phyloP scores from a whole-genome alignment of 2,113 vertebrate genomes.

The Oplegnathus fasciatus region DNA sequence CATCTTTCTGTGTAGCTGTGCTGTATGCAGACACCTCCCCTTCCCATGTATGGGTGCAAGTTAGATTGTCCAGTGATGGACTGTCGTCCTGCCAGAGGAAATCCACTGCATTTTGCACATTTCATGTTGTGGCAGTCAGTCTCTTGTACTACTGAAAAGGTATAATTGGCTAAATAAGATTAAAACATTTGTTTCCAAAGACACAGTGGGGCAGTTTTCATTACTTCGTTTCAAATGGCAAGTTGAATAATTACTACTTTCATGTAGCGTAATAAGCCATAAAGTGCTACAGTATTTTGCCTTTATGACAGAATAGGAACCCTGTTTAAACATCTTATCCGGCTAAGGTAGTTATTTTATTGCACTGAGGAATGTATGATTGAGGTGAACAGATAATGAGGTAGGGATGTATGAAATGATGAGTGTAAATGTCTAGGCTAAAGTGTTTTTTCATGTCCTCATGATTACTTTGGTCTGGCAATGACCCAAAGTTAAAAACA shows the following conservation, averaged over 20 bases:
- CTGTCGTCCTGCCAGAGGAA: slow-evolving; percentile 19
- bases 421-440: background rate
- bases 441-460: slow-evolving; percentile 22
- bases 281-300: slow-evolving; percentile 8
- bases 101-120: slow-evolving; percentile 3
- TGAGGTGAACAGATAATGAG: background rate
- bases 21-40: background rate
- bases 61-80: slow-evolving; percentile 3
- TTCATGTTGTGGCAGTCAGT: background rate
- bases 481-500: slow-evolving; percentile 21
- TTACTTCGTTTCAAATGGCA: slow-evolving; percentile 34
- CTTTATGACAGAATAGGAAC: slow-evolving; percentile 14
- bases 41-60: background rate
- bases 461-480: slow-evolving; percentile 34
- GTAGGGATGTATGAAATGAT: background rate
- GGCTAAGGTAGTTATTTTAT: background rate
- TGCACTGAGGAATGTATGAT: background rate
- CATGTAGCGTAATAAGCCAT: slow-evolving; percentile 27
- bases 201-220: background rate
- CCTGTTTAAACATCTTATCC: slow-evolving; percentile 10
- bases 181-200: background rate
- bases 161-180: slow-evolving; percentile 22
- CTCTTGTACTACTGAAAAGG: background rate
- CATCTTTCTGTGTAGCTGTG: background rate
- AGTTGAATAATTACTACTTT: slow-evolving; percentile 44